Conservation (phyloP, 2,113 vertebrate genomes). For the Marmota monax region DNA sequence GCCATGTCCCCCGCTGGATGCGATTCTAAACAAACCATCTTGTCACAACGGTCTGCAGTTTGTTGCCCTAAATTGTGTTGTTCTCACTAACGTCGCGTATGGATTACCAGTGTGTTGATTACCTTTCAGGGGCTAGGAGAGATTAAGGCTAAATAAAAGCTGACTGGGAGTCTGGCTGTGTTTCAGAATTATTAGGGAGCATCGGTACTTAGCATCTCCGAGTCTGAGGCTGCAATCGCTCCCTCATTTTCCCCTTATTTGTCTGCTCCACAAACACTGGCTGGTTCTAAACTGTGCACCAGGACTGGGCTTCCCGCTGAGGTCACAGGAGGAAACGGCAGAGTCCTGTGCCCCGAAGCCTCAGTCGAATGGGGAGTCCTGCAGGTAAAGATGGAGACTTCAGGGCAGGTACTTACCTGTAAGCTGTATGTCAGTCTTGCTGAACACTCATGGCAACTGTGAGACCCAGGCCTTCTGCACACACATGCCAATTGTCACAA, state of each 20-base stretch:
- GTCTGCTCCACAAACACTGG: background rate
- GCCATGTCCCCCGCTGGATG: background rate
- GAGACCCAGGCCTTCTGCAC: background rate
- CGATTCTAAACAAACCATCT: background rate
- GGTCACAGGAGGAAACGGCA: background rate
- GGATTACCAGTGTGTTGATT: background rate
- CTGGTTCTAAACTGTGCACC: background rate
- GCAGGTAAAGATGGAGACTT: background rate
- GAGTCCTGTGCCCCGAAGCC: background rate
- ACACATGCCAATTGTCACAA: background rate
- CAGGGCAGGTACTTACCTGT: too few species aligned
- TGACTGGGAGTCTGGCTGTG: background rate
- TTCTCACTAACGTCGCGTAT: background rate
- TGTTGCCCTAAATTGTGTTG: background rate
- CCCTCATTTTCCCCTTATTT: background rate
- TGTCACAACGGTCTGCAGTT: background rate
- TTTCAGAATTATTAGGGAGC: background rate
- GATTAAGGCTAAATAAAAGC: background rate
- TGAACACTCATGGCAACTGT: background rate
- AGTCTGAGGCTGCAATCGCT: background rate
- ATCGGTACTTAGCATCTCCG: background rate
- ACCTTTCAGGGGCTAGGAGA: background rate
- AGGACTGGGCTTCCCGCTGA: background rate
- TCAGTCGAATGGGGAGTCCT: background rate
- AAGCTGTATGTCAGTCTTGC: too few species aligned